Conservation (phyloP, 2,888 invertebrate species). For the Oithona nana region DNA sequence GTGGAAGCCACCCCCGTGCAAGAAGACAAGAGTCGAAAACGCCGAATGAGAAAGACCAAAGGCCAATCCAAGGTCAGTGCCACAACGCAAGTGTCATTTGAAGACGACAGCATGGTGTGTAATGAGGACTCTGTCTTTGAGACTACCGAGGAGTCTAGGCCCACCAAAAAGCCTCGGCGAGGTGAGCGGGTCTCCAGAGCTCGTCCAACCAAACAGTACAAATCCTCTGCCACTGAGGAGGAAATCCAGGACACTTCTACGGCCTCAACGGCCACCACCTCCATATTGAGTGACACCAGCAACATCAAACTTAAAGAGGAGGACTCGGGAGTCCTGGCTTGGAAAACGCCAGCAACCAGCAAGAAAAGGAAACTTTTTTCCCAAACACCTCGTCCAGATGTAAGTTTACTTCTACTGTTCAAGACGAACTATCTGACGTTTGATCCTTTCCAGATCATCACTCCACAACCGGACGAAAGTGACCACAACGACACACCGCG, state of each 20-base stretch:
- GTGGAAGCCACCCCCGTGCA: not conserved
- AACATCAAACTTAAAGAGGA: not conserved
- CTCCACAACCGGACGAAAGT: not conserved
- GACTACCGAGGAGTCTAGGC: not conserved
- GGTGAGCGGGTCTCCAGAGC: not conserved
- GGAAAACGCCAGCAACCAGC: not conserved
- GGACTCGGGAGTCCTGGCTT: not conserved
- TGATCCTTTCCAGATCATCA: not conserved
- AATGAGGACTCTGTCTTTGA: not conserved
- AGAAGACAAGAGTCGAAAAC: not conserved
- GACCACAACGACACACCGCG: not conserved
- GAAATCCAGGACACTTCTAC: too few species aligned
- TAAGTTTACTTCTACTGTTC: not conserved
- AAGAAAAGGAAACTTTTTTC: not conserved
- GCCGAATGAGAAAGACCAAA: not conserved
- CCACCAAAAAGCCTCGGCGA: not conserved
- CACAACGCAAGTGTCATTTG: not conserved
- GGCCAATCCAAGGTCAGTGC: not conserved
- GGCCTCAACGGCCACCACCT: too few species aligned
- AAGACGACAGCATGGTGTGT: not conserved
- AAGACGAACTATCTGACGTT: not conserved
- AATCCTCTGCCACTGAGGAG: too few species aligned
- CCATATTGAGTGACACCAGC: not conserved
- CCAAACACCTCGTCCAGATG: not conserved
- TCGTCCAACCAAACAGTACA: too few species aligned